phyloP scores from a whole-genome alignment of 2,888 invertebrate genomes.

The Meteorus colon region DNA sequence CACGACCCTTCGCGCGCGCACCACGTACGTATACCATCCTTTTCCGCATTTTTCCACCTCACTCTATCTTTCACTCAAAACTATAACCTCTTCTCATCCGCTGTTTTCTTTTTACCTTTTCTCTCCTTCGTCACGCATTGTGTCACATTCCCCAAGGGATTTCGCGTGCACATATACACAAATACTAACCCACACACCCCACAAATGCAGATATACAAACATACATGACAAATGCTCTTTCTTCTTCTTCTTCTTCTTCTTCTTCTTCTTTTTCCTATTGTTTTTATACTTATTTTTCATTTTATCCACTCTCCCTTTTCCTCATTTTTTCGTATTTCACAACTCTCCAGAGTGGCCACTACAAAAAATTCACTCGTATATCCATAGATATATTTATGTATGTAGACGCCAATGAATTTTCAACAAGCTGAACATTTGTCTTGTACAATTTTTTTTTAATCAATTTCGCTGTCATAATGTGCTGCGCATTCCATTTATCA shows the following conservation, averaged over 20 bases:
- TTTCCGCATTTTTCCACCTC: conserved; percentile 28
- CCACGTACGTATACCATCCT: conserved; percentile 23
- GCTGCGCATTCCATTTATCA: too few species aligned
- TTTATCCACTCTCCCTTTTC: neutral
- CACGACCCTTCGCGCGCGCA: conserved; percentile 45
- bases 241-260: too few species aligned
- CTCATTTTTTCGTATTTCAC: neutral
- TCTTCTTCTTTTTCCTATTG: neutral
- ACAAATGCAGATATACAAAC: conserved; percentile 1
- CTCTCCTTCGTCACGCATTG: conserved; percentile 52
- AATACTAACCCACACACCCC: conserved; percentile 33
- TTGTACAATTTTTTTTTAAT: neutral
- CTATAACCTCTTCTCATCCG: conserved; percentile 1
- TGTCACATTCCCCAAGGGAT: conserved; percentile 51
- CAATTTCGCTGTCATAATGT: too few species aligned
- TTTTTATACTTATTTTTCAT: too few species aligned
- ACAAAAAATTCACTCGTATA: neutral
- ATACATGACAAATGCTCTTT: conserved; percentile 4
- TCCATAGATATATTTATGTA: neutral
- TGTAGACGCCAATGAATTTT: neutral
- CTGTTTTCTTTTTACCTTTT: conserved; percentile 25
- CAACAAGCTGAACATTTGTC: neutral
- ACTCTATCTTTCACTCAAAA: conserved; percentile 8
- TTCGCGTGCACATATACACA: conserved; percentile 9
- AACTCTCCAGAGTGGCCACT: neutral